Percentiles rank a stretch among this genome's conserved stretches.
Conservation (phyloP, 2,888 invertebrate species). For the Lingula anatina region DNA sequence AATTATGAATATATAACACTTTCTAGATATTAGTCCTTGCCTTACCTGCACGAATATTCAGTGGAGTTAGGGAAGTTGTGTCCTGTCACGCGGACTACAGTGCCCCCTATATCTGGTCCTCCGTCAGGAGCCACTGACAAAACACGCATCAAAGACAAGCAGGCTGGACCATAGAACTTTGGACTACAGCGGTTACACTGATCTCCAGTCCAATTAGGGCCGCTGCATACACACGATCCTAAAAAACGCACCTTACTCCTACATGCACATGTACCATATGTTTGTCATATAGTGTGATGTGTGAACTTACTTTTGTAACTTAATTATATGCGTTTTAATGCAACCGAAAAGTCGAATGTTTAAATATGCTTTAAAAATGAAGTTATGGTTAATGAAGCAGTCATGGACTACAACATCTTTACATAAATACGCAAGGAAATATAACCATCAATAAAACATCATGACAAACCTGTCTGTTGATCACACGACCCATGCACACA, state of each 20-base stretch:
- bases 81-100: conserved; percentile 9
- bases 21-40: too few relatives aligned
- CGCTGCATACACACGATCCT: conserved; percentile 15
- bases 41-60: conserved; percentile 11
- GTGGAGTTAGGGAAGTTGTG: conserved; percentile 11
- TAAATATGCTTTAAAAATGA: too few relatives aligned
- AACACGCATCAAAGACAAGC: conserved; percentile 15
- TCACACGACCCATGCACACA: conserved; percentile 15
- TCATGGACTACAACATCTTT: too few relatives aligned
- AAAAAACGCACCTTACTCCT: too few relatives aligned
- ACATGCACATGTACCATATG: too few relatives aligned
- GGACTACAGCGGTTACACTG: conserved; percentile 19
- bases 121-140: conserved; percentile 11
- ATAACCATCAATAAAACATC: conserved; percentile 8
- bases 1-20: too few relatives aligned
- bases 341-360: too few relatives aligned
- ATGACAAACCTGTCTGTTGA: conserved; percentile 11
- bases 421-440: too few relatives aligned
- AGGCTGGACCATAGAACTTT: conserved; percentile 18
- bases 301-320: too few relatives aligned
- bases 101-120: conserved; percentile 16
- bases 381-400: too few relatives aligned
- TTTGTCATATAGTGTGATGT: too few relatives aligned
- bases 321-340: too few relatives aligned
- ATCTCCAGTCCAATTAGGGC: conserved; percentile 16